Evolutionary conservation across 2,888 invertebrate genomes (phyloP).

Genomic region (Pammene fasciana): DNA sequence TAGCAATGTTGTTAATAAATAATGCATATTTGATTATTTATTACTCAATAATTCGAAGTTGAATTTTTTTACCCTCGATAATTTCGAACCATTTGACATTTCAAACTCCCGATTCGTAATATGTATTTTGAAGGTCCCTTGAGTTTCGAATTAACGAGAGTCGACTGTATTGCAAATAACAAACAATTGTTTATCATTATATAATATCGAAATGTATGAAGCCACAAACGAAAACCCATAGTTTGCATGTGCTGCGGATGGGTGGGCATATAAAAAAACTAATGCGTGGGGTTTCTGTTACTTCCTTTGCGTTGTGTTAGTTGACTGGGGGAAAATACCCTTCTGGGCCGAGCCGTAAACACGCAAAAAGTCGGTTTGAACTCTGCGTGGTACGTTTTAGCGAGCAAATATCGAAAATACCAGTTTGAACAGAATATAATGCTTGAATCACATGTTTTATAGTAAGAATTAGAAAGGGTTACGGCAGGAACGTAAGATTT

Average conservation of each 20-base stretch:
- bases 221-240: slow-evolving; percentile 29
- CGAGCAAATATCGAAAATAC: slow-evolving; percentile 22
- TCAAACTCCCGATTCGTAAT: no score
- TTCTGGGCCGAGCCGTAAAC: slow-evolving; percentile 1
- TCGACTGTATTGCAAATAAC: no score
- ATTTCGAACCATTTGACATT: no score
- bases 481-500: no score
- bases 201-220: not conserved
- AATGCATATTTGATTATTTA: no score
- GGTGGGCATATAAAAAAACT: slow-evolving; percentile 28
- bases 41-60: no score
- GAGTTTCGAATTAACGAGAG: no score
- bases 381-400: not conserved
- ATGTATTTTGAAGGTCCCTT: no score
- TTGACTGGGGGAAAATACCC: slow-evolving; percentile 8
- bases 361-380: slow-evolving; percentile 2
- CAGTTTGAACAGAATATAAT: not conserved
- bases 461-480: no score
- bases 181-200: not conserved
- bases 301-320: slow-evolving; percentile 26
- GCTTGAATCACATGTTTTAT: no score
- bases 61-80: no score
- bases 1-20: no score
- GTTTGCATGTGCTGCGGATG: slow-evolving; percentile 37
- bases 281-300: slow-evolving; percentile 34